Conservation (phyloP, 2,113 vertebrate species). For the Rhombomys opimus region DNA sequence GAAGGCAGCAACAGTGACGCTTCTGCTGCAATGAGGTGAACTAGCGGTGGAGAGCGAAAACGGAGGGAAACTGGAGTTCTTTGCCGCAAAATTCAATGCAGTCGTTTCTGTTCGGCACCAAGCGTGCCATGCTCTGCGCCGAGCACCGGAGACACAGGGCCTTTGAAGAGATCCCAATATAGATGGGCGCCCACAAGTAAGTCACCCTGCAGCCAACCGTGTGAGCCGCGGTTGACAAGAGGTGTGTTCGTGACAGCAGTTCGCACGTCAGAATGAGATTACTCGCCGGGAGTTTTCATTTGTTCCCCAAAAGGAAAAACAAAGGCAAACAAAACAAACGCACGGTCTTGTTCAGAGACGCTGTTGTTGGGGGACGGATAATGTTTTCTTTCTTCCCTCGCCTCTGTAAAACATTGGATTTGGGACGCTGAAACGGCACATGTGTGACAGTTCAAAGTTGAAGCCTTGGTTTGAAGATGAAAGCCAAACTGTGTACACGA, state of each 20-base stretch:
- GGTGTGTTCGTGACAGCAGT: conserved; percentile 5
- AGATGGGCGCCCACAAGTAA: neutral
- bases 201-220: neutral
- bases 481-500: neutral
- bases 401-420: conserved; percentile 55
- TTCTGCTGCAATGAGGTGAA: neutral
- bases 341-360: neutral
- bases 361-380: neutral
- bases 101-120: too few species aligned
- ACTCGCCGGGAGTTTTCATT: conserved; percentile 47
- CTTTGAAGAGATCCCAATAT: neutral
- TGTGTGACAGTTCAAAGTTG: conserved; percentile 23
- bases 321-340: neutral
- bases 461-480: conserved; percentile 54
- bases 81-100: neutral
- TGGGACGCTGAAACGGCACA: conserved; percentile 37
- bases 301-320: neutral
- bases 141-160: neutral
- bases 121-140: neutral
- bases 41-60: neutral
- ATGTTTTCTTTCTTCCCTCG: conserved; percentile 50
- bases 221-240: neutral
- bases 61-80: neutral
- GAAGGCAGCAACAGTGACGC: neutral
- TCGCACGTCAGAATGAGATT: conserved; percentile 45